Evolutionary conservation across 2,113 vertebrate genomes (phyloP), one percentile per base, ranked within the genome.

Genomic region (Perognathus longimembris): DNA sequence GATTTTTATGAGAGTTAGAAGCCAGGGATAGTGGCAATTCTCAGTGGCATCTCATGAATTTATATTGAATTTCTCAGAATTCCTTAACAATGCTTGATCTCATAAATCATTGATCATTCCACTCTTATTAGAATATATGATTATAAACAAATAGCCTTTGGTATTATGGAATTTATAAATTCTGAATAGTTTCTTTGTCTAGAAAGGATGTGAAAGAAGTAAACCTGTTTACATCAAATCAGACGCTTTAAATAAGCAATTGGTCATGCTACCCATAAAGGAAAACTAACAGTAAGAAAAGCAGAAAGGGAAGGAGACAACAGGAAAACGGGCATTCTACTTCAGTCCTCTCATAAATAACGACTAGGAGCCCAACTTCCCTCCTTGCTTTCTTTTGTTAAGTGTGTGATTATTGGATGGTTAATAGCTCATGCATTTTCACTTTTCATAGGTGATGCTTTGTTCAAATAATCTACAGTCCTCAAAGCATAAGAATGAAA

Each of bases 21-120:
- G 67, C 9, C 1, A n/a, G 32, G 32, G 42, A 89, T 30, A 64
- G 40, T 38, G 45, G 71, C 32, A 82, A 67, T 67, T 77, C 89
- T 96, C 84, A 90, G 20, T 67, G 34, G 34, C 38, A 85, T 61
- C 79, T 94, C 91, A 91, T 85, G 77, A 94, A 96, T 94, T 93
- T 87, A 92, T 85, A 95, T 67, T 89, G 84, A 85, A 93, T 88
- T 61, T 74, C 69, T 78, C 70, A 95, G 70, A 88, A 77, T 38
- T n/a, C 9, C 76, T 80, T 92, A 38, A 93, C 95, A 79, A 80
- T 69, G 32, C 3, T 83, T 38, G 24, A 54, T 83, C 38, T 45
- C 79, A 85, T 88, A 93, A 86, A 95, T 79, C 79, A 84, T 21
- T 86, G 50, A 45, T 78, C 42, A 75, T 85, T 92, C 84, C 70